Evolutionary conservation across 2,113 vertebrate species (phyloP).

Genomic region (Zosterops pallidus): DNA sequence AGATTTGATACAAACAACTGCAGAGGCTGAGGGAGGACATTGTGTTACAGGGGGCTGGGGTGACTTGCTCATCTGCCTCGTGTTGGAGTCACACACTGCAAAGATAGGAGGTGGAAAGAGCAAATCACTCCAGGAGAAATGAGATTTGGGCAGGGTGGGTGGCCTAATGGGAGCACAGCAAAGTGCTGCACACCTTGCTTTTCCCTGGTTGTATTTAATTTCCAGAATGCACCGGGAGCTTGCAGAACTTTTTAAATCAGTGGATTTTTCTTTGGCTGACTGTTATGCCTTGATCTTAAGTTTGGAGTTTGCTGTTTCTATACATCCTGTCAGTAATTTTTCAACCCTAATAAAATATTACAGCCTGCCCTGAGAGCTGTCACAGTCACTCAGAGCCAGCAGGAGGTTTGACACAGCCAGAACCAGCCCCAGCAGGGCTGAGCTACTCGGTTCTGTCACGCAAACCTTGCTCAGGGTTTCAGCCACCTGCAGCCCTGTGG

Average conservation of each 20-base stretch:
- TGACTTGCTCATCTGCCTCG: not conserved
- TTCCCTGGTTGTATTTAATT: not conserved
- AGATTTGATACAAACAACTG: not conserved
- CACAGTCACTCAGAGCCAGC: not conserved
- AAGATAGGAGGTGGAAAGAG: conserved; percentile 23
- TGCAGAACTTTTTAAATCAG: not conserved
- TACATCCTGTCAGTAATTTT: not conserved
- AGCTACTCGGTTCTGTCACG: not conserved
- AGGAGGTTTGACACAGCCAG: not conserved
- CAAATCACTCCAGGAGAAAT: not conserved
- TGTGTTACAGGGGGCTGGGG: not conserved
- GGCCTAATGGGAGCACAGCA: conserved; percentile 26
- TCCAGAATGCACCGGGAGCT: not conserved
- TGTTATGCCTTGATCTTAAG: not conserved
- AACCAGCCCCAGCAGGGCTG: not conserved
- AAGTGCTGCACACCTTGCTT: conserved; percentile 1
- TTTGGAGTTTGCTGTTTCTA: not conserved
- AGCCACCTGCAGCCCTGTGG: not conserved
- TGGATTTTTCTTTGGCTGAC: not conserved
- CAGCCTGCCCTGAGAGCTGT: not conserved
- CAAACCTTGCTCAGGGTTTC: not conserved
- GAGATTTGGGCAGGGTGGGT: not conserved
- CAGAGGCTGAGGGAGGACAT: not conserved
- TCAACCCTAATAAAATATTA: not conserved
- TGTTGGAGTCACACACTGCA: not conserved